Base-by-base conservation (phyloP, 2,797 vertebrate species). In the Phrynocephalus guinanensis region DNA sequence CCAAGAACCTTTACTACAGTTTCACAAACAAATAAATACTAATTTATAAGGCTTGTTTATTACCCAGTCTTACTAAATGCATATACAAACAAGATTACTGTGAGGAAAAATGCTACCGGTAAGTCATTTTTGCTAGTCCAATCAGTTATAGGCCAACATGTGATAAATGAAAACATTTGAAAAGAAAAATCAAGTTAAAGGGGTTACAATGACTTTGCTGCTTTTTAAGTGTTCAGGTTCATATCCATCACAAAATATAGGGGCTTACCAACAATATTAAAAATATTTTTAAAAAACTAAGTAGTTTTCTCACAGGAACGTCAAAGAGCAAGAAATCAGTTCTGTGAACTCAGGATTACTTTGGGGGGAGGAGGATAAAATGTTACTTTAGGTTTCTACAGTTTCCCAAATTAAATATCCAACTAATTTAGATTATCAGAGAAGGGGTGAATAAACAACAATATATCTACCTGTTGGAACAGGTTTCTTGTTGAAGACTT, bases 161-260 rank as follows among this genome's bases (percentile, higher is more conserved):
- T 85, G 83, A 88, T 82, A 93, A 92, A 90, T 84, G 92, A 91
- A 80, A 94, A 93, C 91, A 92, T 22, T 92, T 93, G 52, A 80
- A 94, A 94, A 93, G 92, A 88, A 79, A 96, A 94, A 97, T 97
- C 97, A 97, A 97, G 96, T 97, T 97, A 96, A 96, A 73, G 56
- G 91, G 86, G 87, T 92, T 94, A 94, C 89, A 85, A 86, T 89
- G 71, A 26, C 88, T 81, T 94, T 95, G 93, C 94, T 93, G 90
- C 89, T 94, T 92, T 86, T 76, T 84, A 56, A 79, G 85, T 56
- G 90, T 89, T 84, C 84, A 90, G 77, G 89, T 88, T 87, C 89
- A 88, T 86, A 0, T 86, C 84, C 68, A 90, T 86, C 86, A 89
- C 84, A 84, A 84, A 89, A 91, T 92, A 91, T 30, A 87, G 95